phyloP scores from a whole-genome alignment of 2,888 invertebrate genomes.

The Erebia ligea region DNA sequence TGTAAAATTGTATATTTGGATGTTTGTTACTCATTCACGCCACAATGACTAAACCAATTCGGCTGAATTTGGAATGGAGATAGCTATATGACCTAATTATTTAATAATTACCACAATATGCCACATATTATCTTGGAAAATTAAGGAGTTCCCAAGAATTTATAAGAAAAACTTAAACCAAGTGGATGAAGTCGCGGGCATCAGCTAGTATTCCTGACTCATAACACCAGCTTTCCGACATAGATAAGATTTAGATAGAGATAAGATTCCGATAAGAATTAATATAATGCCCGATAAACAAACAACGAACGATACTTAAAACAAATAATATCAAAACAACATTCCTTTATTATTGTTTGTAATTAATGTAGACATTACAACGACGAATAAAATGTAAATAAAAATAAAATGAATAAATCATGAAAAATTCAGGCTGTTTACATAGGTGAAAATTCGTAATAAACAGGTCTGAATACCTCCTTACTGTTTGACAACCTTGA shows the following conservation, averaged over 20 bases:
- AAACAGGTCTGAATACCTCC: neutral
- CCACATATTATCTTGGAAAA: too few species aligned
- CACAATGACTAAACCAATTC: too few species aligned
- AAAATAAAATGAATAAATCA: neutral
- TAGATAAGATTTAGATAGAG: neutral
- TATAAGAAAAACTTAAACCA: too few species aligned
- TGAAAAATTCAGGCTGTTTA: neutral
- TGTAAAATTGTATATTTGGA: too few species aligned
- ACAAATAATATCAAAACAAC: neutral
- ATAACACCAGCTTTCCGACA: neutral
- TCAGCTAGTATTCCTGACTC: neutral
- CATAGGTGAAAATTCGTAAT: neutral
- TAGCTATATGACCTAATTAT: too few species aligned
- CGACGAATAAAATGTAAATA: neutral
- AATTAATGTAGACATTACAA: too few species aligned
- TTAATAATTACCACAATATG: too few species aligned
- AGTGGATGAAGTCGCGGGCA: too few species aligned
- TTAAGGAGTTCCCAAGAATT: too few species aligned
- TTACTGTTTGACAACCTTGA: constrained; percentile 8
- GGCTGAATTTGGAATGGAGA: too few species aligned
- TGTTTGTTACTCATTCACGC: too few species aligned
- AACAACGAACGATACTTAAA: too few species aligned
- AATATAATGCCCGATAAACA: neutral
- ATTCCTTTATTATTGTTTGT: neutral
- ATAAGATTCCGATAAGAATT: neutral